These are phyloP conservation scores for Thecocarcelia acutangulata DNA, from an alignment of 2,888 invertebrate species.

Conservation along the genomic window DNA sequence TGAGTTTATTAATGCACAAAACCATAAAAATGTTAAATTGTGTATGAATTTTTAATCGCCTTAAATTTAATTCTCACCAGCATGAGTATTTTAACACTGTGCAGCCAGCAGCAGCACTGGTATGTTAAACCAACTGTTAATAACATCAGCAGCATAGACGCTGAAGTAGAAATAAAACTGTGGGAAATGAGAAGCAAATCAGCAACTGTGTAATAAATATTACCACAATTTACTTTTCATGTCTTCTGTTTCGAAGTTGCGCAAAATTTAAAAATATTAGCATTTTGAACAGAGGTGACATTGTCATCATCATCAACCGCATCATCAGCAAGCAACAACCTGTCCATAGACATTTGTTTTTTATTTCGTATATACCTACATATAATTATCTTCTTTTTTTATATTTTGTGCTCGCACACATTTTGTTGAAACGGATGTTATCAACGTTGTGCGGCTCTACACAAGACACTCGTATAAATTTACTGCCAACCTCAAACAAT, in stretches of 20 bases:
- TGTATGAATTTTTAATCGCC: not conserved
- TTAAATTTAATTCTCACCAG: too few relatives aligned
- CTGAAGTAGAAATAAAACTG: not conserved
- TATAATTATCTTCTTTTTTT: too few relatives aligned
- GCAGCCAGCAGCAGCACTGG: not conserved
- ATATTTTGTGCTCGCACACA: too few relatives aligned
- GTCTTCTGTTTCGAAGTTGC: conserved; percentile 4
- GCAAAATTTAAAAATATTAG: conserved; percentile 31
- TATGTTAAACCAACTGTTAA: not conserved
- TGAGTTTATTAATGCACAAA: not conserved
- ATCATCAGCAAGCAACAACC: conserved; percentile 1
- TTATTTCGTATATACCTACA: too few relatives aligned
- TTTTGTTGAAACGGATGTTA: too few relatives aligned
- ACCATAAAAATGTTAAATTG: not conserved
- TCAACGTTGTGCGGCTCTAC: too few relatives aligned
- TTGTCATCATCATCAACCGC: conserved; percentile 15
- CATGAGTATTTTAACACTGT: not conserved
- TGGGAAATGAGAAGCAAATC: not conserved
- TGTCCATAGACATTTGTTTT: not conserved
- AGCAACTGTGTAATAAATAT: conserved; percentile 13
- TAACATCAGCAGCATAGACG: conserved; percentile 1
- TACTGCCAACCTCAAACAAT: not conserved
- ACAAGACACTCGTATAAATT: not conserved
- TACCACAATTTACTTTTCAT: conserved; percentile 23
- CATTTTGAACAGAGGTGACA: conserved; percentile 4